Evolutionary conservation across 2,113 vertebrate genomes (phyloP).

Genomic region (Prinia subflava): DNA sequence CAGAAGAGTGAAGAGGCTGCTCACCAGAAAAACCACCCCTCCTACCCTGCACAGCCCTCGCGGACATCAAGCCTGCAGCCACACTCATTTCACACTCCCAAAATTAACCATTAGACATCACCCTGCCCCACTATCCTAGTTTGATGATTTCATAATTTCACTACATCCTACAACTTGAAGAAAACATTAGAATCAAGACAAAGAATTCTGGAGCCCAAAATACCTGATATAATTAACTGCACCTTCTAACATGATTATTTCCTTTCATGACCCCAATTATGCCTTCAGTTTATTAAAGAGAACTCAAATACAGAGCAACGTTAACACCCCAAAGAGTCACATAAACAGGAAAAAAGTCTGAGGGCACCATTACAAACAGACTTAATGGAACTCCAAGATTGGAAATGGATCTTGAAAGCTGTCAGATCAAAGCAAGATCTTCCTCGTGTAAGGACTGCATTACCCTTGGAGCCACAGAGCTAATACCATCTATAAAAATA

Average conservation of each 20-base stretch:
- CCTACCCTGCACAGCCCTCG: neutral
- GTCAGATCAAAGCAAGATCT: constrained; percentile 60
- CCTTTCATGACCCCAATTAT: constrained; percentile 32
- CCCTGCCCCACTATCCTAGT: neutral
- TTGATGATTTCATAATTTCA: neutral
- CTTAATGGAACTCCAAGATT: constrained; percentile 39
- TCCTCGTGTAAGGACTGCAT: constrained; percentile 1
- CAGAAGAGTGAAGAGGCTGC: neutral
- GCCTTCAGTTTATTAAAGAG: constrained; percentile 12
- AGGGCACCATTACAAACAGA: constrained; percentile 49
- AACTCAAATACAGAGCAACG: neutral
- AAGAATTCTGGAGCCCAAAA: neutral
- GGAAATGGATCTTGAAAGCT: constrained; percentile 63
- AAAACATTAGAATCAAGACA: neutral
- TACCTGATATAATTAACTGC: constrained; percentile 14
- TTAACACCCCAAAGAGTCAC: constrained; percentile 29
- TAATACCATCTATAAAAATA: constrained; percentile 53
- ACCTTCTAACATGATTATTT: neutral
- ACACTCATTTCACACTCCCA: neutral
- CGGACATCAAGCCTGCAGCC: neutral
- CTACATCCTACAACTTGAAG: neutral
- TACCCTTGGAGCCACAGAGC: constrained; percentile 41
- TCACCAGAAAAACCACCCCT: neutral
- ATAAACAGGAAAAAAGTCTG: constrained; percentile 27
- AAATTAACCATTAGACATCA: neutral